Evolutionary conservation across 2,888 invertebrate genomes (phyloP).

Genomic region (Ceramica pisi): DNA sequence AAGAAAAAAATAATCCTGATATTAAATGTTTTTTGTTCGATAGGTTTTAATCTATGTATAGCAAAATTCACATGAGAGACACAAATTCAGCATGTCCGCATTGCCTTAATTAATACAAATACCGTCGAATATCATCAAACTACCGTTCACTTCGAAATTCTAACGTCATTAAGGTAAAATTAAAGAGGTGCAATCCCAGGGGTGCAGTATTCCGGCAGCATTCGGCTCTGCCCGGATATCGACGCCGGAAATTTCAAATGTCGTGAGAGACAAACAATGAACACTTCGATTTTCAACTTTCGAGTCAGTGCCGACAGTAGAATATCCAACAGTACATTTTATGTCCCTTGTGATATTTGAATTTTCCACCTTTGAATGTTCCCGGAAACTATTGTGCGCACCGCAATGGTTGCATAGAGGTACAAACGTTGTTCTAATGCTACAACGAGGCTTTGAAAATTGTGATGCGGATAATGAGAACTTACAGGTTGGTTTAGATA

Average conservation of each 20-base stretch:
- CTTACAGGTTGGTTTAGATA: not conserved
- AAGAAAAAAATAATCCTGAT: no score
- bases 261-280: not conserved
- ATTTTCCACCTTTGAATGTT: not conserved
- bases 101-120: constrained; percentile 7
- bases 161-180: constrained; percentile 33
- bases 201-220: constrained; percentile 9
- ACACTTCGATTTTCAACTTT: not conserved
- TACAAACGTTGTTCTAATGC: constrained; percentile 4
- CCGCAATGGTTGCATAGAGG: constrained; percentile 25
- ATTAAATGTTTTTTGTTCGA: not conserved
- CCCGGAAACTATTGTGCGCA: constrained; percentile 35
- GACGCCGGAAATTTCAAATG: not conserved
- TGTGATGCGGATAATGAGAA: constrained; percentile 1
- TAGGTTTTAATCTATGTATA: not conserved
- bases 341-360: not conserved
- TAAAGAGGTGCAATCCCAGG: constrained; percentile 22
- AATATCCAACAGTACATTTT: not conserved
- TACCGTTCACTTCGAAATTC: constrained; percentile 5
- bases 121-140: not conserved
- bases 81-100: not conserved
- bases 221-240: constrained; percentile 32
- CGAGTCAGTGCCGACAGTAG: not conserved
- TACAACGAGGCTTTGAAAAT: constrained; percentile 10
- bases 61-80: not conserved